Percentiles rank a stretch among this genome's conserved stretches.
These are phyloP conservation scores for Apocheima hispidaria DNA, from an alignment of 2,888 invertebrate species.

Conservation along the genomic window DNA sequence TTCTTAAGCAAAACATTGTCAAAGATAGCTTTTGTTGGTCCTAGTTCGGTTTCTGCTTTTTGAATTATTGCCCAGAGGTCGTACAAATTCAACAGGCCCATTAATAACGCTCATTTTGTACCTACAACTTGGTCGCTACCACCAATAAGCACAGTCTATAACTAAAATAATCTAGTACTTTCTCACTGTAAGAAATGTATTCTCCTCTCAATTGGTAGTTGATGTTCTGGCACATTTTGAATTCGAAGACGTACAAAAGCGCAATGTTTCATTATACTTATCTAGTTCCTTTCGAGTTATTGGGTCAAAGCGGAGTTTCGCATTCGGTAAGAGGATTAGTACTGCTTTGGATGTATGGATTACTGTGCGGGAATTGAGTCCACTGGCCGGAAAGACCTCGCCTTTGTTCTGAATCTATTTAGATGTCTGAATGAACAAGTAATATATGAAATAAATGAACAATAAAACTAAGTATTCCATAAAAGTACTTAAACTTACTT, in stretches of 20 bases:
- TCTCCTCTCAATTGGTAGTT: not conserved
- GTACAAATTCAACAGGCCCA: conserved; percentile 49
- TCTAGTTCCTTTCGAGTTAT: conserved; percentile 53
- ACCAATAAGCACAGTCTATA: conserved; percentile 21
- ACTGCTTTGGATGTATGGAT: conserved; percentile 44
- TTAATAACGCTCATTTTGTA: conserved; percentile 52
- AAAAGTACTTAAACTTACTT: not conserved
- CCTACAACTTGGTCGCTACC: conserved; percentile 26
- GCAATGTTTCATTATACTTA: conserved; percentile 31
- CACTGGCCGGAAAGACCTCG: conserved; percentile 17
- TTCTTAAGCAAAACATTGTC: conserved; percentile 48
- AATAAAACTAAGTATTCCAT: not conserved
- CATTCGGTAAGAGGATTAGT: conserved; percentile 59
- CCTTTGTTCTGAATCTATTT: conserved; percentile 1
- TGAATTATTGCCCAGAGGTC: conserved; percentile 56
- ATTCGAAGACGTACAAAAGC: conserved; percentile 1
- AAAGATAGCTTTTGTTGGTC: conserved; percentile 26
- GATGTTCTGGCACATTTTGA: conserved; percentile 1
- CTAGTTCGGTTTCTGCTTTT: conserved; percentile 49
- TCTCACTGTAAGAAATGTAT: conserved; percentile 1
- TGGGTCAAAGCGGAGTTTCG: conserved; percentile 60
- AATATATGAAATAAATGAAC: not conserved
- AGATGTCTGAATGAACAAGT: not conserved
- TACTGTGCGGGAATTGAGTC: conserved; percentile 29
- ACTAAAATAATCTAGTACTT: conserved; percentile 26